Evolutionary conservation across 2,888 invertebrate species (phyloP).

Genomic region (Sminthurides aquaticus): DNA sequence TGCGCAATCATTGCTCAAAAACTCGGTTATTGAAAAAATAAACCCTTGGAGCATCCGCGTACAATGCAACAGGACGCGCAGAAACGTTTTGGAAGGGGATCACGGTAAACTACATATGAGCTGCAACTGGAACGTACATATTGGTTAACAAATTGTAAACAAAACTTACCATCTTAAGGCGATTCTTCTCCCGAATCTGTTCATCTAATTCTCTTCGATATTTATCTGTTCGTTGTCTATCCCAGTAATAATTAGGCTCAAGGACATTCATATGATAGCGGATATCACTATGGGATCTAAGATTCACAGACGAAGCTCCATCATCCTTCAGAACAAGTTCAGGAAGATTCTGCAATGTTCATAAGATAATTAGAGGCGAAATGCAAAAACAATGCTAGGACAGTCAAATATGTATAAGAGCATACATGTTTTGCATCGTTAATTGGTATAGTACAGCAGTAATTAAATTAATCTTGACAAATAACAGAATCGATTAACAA

Average conservation of each 20-base stretch:
- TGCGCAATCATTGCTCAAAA: no score
- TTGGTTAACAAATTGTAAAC: no score
- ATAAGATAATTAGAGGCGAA: not conserved
- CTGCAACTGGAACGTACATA: no score
- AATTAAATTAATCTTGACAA: no score
- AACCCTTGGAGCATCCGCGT: no score
- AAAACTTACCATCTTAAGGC: conserved; percentile 10
- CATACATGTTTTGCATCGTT: no score
- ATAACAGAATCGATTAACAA: no score
- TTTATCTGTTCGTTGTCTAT: conserved; percentile 13
- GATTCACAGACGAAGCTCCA: conserved; percentile 10
- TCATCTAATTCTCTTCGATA: conserved; percentile 20
- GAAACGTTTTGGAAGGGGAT: no score
- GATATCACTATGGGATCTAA: conserved; percentile 20
- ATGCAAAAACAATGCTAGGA: not conserved
- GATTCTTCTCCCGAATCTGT: conserved; percentile 18
- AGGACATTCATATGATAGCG: conserved; percentile 19
- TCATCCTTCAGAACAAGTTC: conserved; percentile 15
- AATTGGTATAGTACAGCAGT: no score
- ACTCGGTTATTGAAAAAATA: no score
- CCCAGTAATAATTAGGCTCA: conserved; percentile 16
- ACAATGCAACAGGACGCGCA: no score
- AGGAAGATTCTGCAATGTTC: conserved; percentile 18
- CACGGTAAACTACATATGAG: no score
- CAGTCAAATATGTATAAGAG: not conserved